Conservation (phyloP, 2,797 vertebrate genomes). For the Catharus ustulatus region DNA sequence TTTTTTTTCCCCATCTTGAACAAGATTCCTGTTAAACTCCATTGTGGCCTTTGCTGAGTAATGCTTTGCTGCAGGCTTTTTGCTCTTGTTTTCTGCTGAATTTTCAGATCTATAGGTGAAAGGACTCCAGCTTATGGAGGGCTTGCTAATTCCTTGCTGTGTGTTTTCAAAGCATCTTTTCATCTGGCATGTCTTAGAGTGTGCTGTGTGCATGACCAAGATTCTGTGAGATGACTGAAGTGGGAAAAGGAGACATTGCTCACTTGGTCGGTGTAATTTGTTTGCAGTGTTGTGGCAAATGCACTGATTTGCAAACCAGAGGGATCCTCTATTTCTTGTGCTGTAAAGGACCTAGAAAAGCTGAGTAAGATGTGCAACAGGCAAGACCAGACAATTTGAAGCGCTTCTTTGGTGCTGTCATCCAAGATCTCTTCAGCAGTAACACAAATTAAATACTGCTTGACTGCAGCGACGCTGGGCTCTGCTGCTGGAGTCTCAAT, state of each 20-base stretch:
- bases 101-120: neutral
- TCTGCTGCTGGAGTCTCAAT: neutral
- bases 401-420: neutral
- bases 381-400: neutral
- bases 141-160: neutral
- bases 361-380: constrained; percentile 5
- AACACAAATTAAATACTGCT: constrained; percentile 25
- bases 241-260: neutral
- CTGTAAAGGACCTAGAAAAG: neutral
- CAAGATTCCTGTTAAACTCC: neutral
- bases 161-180: neutral
- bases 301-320: neutral
- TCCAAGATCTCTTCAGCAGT: constrained; percentile 16
- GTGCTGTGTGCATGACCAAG: neutral
- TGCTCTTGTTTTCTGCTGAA: neutral
- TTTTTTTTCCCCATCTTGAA: neutral
- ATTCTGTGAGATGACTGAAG: neutral
- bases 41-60: neutral
- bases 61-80: neutral
- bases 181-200: neutral
- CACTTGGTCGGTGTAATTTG: neutral
- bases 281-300: neutral
- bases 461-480: neutral
- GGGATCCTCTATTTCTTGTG: neutral
- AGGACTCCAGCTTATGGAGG: neutral